These are phyloP conservation scores for Chloropsis cyanopogon DNA, from an alignment of 2,113 vertebrate species.

Conservation along the genomic window DNA sequence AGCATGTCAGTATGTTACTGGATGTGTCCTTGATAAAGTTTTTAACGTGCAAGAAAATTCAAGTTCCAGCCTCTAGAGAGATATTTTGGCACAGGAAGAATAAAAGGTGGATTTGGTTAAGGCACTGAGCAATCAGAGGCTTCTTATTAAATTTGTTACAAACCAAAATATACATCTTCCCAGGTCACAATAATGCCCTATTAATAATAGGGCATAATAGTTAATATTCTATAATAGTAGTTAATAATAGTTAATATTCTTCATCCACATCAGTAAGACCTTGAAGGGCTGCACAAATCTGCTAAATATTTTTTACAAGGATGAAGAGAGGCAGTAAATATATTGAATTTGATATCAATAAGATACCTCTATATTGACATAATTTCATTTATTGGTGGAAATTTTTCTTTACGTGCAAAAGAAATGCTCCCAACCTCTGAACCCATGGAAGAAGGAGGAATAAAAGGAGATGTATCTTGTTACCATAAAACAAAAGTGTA, in stretches of 20 bases:
- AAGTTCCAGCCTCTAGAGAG: background rate
- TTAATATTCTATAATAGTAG: too few relatives aligned
- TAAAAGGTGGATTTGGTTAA: background rate
- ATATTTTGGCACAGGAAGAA: background rate
- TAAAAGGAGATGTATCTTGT: background rate
- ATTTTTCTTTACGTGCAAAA: background rate
- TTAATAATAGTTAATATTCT: background rate
- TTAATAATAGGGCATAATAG: too few relatives aligned
- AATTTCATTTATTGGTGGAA: background rate
- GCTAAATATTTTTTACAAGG: background rate
- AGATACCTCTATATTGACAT: background rate
- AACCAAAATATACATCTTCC: background rate
- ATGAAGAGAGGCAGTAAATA: background rate
- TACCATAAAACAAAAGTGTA: background rate
- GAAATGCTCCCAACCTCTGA: background rate
- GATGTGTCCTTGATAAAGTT: background rate
- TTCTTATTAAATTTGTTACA: background rate
- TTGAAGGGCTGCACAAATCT: background rate
- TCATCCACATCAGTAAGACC: background rate
- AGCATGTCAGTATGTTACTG: background rate
- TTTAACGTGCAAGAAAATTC: background rate
- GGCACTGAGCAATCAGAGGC: background rate
- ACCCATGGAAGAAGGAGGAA: background rate
- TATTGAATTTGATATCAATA: background rate
- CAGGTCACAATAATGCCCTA: background rate